These are phyloP conservation scores for Tympanoctomys barrerae DNA, from an alignment of 2,797 vertebrate species.

Conservation along the genomic window DNA sequence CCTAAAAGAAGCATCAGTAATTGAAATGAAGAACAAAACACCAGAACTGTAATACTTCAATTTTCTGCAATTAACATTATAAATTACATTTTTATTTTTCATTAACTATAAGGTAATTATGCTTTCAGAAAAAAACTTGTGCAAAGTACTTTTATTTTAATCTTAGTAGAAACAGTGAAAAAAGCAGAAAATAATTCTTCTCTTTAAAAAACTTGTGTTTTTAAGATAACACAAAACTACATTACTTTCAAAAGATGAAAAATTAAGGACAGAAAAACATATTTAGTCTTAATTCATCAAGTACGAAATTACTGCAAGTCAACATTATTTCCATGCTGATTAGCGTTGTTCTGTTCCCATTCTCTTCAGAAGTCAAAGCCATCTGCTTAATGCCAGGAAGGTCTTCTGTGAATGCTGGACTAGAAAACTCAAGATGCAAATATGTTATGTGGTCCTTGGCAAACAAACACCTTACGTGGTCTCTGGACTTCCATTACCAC, in stretches of 20 bases:
- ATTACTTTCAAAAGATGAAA: conserved; percentile 52
- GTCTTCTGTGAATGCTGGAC: conserved; percentile 20
- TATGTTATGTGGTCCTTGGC: background rate
- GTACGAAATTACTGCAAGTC: background rate
- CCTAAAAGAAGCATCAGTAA: conserved; percentile 86
- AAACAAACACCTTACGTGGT: conserved; percentile 37
- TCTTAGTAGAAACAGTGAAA: background rate
- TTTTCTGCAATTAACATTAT: conserved; percentile 33
- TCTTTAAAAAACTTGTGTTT: background rate
- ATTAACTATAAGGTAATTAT: conserved; percentile 26
- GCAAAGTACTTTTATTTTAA: conserved; percentile 49
- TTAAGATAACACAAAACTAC: conserved; percentile 31
- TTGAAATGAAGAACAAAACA: conserved; percentile 60
- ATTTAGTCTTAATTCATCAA: background rate
- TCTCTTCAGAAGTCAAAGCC: conserved; percentile 18
- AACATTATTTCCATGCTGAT: background rate
- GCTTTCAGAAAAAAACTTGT: conserved; percentile 13
- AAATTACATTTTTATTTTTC: conserved; percentile 27
- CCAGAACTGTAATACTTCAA: background rate
- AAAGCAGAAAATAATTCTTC: conserved; percentile 25
- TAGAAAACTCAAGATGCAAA: conserved; percentile 34
- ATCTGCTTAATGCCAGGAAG: conserved; percentile 46
- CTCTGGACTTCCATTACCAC: background rate
- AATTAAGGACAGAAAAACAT: background rate
- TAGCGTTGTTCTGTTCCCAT: background rate